Evolutionary conservation across 2,797 vertebrate genomes (phyloP).

Genomic region (Diceros bicornis): DNA sequence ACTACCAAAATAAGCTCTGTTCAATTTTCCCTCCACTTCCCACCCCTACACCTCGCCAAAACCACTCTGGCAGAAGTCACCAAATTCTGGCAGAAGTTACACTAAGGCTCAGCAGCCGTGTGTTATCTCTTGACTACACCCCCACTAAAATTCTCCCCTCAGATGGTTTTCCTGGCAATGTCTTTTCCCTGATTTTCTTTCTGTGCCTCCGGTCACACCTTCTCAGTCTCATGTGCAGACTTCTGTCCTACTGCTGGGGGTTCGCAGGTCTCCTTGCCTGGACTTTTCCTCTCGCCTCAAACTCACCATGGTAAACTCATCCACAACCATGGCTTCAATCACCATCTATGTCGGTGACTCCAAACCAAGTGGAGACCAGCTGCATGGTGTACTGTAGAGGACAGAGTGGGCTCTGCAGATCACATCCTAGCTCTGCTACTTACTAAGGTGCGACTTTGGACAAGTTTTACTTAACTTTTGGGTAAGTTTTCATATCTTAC

Average conservation of each 20-base stretch:
- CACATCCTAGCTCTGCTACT: not conserved
- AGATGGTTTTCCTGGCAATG: not conserved
- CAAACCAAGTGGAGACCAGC: not conserved
- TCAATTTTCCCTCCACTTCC: not conserved
- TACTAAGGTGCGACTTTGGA: not conserved
- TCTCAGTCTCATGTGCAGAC: not conserved
- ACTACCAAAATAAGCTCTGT: not conserved
- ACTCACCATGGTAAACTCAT: not conserved
- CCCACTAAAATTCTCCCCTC: not conserved
- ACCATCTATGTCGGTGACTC: not conserved
- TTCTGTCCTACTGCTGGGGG: not conserved
- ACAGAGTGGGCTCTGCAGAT: not conserved
- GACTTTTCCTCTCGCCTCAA: not conserved
- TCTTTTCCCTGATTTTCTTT: not conserved
- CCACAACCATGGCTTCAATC: not conserved
- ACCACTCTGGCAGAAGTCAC: not conserved
- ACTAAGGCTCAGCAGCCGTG: not conserved
- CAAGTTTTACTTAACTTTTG: not conserved
- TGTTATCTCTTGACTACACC: not conserved
- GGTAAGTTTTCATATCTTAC: not conserved
- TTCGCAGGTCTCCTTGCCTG: not conserved
- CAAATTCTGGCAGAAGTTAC: accelerated
- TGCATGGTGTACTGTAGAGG: not conserved
- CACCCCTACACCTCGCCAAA: not conserved
- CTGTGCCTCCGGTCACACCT: not conserved